Base-by-base conservation (phyloP, 2,888 invertebrate species). In the Melinopterus prodromus region DNA sequence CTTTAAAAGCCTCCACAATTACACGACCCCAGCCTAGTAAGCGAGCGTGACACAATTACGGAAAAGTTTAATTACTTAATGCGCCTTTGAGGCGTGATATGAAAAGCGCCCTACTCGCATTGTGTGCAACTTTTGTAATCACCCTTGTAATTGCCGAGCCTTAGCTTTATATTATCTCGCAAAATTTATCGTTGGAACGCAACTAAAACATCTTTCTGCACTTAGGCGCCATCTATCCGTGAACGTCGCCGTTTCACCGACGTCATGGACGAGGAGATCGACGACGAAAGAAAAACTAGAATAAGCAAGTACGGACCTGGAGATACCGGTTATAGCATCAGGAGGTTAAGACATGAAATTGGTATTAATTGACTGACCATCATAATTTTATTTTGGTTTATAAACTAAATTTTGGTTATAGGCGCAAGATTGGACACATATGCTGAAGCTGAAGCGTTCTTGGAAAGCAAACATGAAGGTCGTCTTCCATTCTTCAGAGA, bases 211-310 rank as follows among this genome's bases (percentile, higher is more conserved):
- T 9, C 0, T 16, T 16, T 9, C 9, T 76, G 76, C 7, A 16
- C 53, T 78, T 87, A 95, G 96, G 93, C 95, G 0, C 97, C 97
- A 0, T 94, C 97, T 69, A 96, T 98, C 86, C 94, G 95, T 77
- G 98, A 98, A 89, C 92, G 98, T 81, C 94, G 98, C 81, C 94
- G 97, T 82, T 98, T 98, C 89, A 97, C 96, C 1, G 98, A 98
- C 88, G 93, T 98, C 14, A 97, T 98, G 97, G 98, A 98, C 88
- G 98, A 98, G 88, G 97, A 98, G 90, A 97, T 98, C 82, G 97
- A 97, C 85, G 97, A 97, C 89, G 97, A 98, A 89, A 92, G 95
- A 9, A 95, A 94, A 87, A 94, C 94, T 70, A 91, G 96, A 79
- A 96, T 96, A 87, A 95, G 94, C 89, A 92, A 93, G 86, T 96